A percentile compares a stretch with the other conserved stretches of the same genome.
phyloP scores from a whole-genome alignment of 1,140 invertebrate species.

The Hyposmocoma kahamanoa region DNA sequence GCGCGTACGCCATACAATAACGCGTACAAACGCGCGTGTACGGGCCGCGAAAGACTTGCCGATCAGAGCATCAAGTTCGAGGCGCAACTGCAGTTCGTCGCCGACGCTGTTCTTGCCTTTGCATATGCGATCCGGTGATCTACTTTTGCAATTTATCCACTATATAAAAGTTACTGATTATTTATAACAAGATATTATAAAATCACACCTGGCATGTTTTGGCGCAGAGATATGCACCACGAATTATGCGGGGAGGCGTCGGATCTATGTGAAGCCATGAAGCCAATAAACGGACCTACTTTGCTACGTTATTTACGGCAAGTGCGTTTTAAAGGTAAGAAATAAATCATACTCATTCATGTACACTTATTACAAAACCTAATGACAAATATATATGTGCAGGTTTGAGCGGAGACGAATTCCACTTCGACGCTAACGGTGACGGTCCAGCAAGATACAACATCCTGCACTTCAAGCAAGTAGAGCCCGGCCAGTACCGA shows the following conservation, averaged over 20 bases:
- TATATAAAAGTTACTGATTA: too few species aligned
- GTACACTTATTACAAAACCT: too few species aligned
- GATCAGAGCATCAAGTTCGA: constrained; percentile 87
- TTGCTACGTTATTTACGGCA: constrained; percentile 88
- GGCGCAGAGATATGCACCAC: constrained; percentile 85
- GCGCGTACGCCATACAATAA: constrained; percentile 86
- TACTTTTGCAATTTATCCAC: not conserved
- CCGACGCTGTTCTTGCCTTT: constrained; percentile 94
- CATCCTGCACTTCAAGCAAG: constrained; percentile 95
- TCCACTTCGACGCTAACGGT: constrained; percentile 90
- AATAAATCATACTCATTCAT: too few species aligned
- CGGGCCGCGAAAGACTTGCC: constrained; percentile 81
- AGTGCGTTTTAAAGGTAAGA: constrained; percentile 73
- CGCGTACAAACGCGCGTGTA: constrained; percentile 79
- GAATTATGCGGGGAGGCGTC: constrained; percentile 82
- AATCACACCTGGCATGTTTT: too few species aligned
- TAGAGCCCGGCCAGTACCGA: constrained; percentile 80
- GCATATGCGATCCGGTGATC: constrained; percentile 87
- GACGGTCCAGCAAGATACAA: constrained; percentile 96
- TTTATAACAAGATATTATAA: too few species aligned
- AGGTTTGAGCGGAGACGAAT: constrained; percentile 92
- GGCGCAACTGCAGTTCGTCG: constrained; percentile 93
- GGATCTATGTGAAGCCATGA: constrained; percentile 91
- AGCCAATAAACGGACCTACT: constrained; percentile 88
- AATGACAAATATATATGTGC: too few species aligned